phyloP scores from a whole-genome alignment of 2,113 vertebrate species.

The Ptilorrhoa leucosticta region DNA sequence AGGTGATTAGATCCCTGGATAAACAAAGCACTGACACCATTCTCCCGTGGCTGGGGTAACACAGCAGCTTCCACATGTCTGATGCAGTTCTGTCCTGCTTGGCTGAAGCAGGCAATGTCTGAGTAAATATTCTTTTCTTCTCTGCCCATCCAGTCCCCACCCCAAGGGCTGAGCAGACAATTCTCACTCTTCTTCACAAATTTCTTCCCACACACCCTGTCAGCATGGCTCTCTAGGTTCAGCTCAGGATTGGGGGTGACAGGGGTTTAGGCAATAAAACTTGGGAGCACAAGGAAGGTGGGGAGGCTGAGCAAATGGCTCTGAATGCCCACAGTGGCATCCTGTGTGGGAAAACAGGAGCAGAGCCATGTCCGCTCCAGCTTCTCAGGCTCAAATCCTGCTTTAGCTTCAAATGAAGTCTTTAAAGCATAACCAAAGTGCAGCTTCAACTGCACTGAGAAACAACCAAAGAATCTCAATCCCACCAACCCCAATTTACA shows the following conservation, averaged over 20 bases:
- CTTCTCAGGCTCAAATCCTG: background rate
- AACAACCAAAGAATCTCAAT: background rate
- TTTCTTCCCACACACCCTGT: background rate
- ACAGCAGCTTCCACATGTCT: background rate
- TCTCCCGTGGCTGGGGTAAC: background rate
- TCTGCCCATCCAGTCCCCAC: background rate
- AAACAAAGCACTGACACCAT: background rate
- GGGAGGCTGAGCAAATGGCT: background rate
- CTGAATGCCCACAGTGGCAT: background rate
- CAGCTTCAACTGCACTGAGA: background rate
- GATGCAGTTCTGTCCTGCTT: background rate
- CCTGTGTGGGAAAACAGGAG: background rate
- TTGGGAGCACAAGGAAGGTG: background rate
- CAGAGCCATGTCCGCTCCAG: background rate
- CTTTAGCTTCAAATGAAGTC: background rate
- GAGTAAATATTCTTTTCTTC: background rate
- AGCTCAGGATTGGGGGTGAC: accelerated
- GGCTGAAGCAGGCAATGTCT: background rate
- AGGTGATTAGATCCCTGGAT: background rate
- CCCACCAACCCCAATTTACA: background rate
- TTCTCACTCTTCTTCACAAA: background rate
- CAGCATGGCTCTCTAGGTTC: background rate
- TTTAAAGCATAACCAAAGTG: background rate
- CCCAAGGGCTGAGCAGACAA: background rate
- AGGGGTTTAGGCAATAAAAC: background rate